Conservation (phyloP, 2,888 invertebrate species). For the Drosophila engyochracea region DNA sequence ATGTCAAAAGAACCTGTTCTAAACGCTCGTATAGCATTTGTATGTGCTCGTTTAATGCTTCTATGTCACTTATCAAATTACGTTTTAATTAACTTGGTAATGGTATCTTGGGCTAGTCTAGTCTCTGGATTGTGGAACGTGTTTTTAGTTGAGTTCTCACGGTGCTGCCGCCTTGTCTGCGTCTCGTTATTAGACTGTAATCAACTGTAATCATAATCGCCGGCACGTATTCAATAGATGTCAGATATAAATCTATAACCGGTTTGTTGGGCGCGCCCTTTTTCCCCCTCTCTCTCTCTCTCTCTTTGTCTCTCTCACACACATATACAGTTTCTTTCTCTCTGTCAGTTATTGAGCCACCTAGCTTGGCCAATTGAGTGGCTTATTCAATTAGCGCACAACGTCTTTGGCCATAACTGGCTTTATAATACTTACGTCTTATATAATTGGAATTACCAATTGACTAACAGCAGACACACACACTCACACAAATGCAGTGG, state of each 20-base stretch:
- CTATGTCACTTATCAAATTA: constrained; percentile 29
- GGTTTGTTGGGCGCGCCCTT: constrained; percentile 65
- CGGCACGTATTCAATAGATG: constrained; percentile 65
- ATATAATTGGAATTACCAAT: constrained; percentile 33
- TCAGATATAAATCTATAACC: constrained; percentile 52
- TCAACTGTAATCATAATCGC: constrained; percentile 57
- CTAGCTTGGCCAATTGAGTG: constrained; percentile 41
- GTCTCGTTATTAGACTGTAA: constrained; percentile 48
- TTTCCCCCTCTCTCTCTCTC: constrained; percentile 11
- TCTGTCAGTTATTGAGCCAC: neutral
- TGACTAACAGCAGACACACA: constrained; percentile 10
- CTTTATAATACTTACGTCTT: constrained; percentile 35
- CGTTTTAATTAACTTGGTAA: constrained; percentile 49
- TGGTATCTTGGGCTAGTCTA: constrained; percentile 24
- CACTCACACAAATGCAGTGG: constrained; percentile 6
- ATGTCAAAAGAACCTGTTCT: constrained; percentile 49
- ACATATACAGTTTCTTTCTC: neutral
- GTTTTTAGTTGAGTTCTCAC: constrained; percentile 49
- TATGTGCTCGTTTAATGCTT: neutral
- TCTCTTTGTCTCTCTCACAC: neutral
- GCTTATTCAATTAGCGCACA: constrained; percentile 50
- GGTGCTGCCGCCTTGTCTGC: constrained; percentile 47
- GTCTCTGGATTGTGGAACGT: constrained; percentile 7
- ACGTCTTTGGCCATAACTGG: constrained; percentile 44
- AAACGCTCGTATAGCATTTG: neutral